Percentiles rank a stretch among this genome's conserved stretches.
Conservation (phyloP, 2,797 vertebrate species). For the Gymnothorax reevesii region DNA sequence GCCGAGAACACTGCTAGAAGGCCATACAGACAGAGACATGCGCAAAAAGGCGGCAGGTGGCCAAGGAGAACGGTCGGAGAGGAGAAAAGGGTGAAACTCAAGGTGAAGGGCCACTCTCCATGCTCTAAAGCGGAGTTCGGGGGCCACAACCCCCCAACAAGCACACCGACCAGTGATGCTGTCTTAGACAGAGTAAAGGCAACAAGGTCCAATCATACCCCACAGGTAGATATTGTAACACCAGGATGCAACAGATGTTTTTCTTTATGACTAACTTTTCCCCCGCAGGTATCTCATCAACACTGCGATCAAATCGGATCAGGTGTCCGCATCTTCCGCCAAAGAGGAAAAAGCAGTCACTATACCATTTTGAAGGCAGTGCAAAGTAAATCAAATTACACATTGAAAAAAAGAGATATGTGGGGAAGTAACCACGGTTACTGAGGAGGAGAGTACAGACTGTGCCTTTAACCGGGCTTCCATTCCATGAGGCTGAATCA, state of each 20-base stretch:
- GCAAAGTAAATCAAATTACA: conserved; percentile 35
- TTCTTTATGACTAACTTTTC: neutral
- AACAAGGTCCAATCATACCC: neutral
- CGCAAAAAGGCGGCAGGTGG: neutral
- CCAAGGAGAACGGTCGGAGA: conserved; percentile 7
- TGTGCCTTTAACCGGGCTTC: conserved; percentile 39
- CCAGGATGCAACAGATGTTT: neutral
- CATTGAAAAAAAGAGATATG: conserved; percentile 30
- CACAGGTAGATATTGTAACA: neutral
- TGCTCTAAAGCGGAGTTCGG: neutral
- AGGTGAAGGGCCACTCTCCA: neutral
- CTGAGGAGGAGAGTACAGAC: conserved; percentile 34
- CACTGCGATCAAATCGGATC: neutral
- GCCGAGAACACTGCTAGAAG: neutral
- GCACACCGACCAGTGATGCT: neutral
- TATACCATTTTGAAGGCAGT: neutral
- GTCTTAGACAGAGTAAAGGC: neutral
- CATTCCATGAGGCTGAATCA: conserved; percentile 29
- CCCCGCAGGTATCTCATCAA: neutral
- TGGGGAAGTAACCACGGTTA: conserved; percentile 22
- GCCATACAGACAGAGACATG: neutral
- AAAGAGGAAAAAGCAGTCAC: neutral
- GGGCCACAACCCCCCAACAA: neutral
- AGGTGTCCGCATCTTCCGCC: too few species aligned
- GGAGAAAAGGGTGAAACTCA: neutral